Percentiles rank a stretch among this genome's conserved stretches.
Conservation (phyloP, 2,888 invertebrate species). For the Cetonia aurata region DNA sequence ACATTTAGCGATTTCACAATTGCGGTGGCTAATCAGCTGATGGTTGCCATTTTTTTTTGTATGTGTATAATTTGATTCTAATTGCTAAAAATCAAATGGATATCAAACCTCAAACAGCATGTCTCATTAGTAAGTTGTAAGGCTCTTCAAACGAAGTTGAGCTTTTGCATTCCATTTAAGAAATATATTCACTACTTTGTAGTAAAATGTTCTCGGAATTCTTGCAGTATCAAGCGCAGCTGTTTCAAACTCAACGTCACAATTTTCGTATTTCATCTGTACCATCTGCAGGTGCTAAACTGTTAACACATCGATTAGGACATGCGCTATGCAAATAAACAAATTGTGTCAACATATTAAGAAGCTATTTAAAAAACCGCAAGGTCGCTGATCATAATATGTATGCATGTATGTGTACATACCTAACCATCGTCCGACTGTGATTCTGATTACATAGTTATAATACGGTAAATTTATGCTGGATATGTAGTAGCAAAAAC, state of each 20-base stretch:
- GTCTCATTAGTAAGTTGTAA: no score
- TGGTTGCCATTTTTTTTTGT: slow-evolving; percentile 19
- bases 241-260: background rate
- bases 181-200: background rate
- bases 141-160: no score
- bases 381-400: slow-evolving; percentile 23
- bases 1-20: slow-evolving; percentile 15
- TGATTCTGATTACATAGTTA: background rate
- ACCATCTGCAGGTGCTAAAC: slow-evolving; percentile 18
- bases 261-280: slow-evolving; percentile 2
- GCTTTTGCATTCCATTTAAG: slow-evolving; percentile 5
- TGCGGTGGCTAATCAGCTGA: slow-evolving; percentile 11
- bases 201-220: slow-evolving; percentile 1
- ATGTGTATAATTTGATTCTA: no score
- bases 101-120: no score
- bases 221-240: background rate
- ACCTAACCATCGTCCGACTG: no score
- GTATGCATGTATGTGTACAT: no score
- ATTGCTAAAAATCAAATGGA: no score
- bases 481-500: slow-evolving; percentile 3
- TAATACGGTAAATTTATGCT: slow-evolving; percentile 12
- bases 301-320: slow-evolving; percentile 28
- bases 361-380: slow-evolving; percentile 31
- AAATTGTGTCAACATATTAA: slow-evolving; percentile 37
- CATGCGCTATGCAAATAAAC: slow-evolving; percentile 36